Evolutionary conservation across 2,797 vertebrate genomes (phyloP), one percentile per base, ranked within the genome.

Genomic region (Glossophaga mutica): DNA sequence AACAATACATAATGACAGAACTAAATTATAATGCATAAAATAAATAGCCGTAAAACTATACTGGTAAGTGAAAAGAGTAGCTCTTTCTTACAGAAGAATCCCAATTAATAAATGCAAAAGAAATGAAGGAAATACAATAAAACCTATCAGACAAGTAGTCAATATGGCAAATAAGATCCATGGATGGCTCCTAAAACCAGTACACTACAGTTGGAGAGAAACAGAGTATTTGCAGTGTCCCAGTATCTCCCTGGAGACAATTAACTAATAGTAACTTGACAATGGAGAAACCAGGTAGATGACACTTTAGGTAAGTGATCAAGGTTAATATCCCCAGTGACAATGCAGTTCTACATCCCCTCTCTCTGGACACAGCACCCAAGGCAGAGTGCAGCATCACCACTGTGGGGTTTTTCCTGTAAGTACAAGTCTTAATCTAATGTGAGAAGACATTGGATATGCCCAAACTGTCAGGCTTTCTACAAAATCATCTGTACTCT

Each of bases 221-320:
- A 48, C 0, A 18, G n/a, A 67, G 7, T 3, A 6, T 0, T 2
- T 4, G 11, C 19, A 65, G 16, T 2, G n/a, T 18, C 42, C 2
- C 34, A 52, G 32, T 0, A 15, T 21, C 74, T 68, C 52, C 59
- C 68, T 44, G 34, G 11, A 48, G 39, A 67, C 3, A 39, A 29
- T 34, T n/a, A n/a, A 59, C 22, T 55, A 50, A 15, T 1, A 34
- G 55, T 6, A 24, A 34, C 6, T 9, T 10, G 11, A 29, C 6
- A 26, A 44, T 57, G 42, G 14, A 57, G 65, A 39, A 67, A 22
- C 39, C 57, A 10, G 44, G n/a, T 55, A 29, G 5, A 34, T 3
- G 39, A 9, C 12, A 8, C 26, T 29, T 29, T 11, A 22, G 21
- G 29, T 48, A 57, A 50, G n/a, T 21, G 3, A 8, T 12, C 48